Evolutionary conservation across 2,888 invertebrate species (phyloP).

Genomic region (Agrotis ipsilon): DNA sequence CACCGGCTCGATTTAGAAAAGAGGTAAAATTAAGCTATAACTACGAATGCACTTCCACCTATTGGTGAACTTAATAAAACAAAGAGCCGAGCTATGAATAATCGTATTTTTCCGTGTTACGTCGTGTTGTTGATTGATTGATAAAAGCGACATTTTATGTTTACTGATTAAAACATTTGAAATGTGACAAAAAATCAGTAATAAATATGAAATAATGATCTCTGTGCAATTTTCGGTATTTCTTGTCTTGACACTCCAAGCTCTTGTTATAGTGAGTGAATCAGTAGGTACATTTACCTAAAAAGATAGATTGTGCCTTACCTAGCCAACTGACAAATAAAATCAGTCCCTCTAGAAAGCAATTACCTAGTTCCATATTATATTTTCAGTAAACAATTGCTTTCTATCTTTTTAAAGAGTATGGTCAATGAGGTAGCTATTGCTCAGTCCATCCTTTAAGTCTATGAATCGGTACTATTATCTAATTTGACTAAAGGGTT

Average conservation of each 20-base stretch:
- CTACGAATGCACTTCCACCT: neutral
- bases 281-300: no score
- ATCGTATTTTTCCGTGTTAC: neutral
- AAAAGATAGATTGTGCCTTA: no score
- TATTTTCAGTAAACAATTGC: no score
- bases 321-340: no score
- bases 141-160: neutral
- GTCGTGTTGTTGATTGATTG: neutral
- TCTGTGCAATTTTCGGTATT: no score
- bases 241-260: neutral
- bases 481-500: no score
- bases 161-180: neutral
- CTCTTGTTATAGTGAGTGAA: neutral
- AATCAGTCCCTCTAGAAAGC: no score
- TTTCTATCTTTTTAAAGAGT: no score
- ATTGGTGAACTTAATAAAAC: conserved; percentile 9
- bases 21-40: conserved; percentile 14
- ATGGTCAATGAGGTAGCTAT: no score
- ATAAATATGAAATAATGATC: neutral
- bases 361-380: no score
- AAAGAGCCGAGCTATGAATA: conserved; percentile 4
- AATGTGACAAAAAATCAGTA: neutral
- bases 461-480: no score
- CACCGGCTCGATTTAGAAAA: conserved; percentile 26
- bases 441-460: no score